Evolutionary conservation across 35 echinoderm and acorn worm genomes (phyloP).

Genomic region (Anneissia japonica): DNA sequence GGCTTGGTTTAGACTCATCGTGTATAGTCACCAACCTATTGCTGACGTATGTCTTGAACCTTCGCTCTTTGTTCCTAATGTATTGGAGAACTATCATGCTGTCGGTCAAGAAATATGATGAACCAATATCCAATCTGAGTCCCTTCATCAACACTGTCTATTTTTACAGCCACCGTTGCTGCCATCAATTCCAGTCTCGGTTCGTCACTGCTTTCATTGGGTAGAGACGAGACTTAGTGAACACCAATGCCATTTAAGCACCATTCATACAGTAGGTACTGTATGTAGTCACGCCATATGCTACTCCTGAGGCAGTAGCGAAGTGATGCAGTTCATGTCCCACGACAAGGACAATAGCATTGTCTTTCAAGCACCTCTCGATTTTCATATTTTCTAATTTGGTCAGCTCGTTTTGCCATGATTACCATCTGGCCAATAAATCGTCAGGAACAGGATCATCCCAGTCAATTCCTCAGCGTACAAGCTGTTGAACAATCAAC

Average conservation of each 20-base stretch:
- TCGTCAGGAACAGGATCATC: conserved; percentile 24
- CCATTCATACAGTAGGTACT: no score
- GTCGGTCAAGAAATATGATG: conserved; percentile 29
- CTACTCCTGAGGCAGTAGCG: background rate
- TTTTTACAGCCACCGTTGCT: conserved; percentile 14
- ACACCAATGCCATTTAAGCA: background rate
- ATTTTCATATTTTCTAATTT: no score
- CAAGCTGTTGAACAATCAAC: conserved; percentile 20
- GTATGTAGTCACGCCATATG: background rate
- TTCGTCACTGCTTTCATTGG: conserved; percentile 23
- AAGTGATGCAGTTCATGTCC: background rate
- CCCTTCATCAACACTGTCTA: background rate
- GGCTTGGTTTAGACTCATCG: conserved; percentile 3
- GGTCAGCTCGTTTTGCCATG: no score
- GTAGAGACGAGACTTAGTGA: background rate
- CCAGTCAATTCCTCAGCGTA: conserved; percentile 29
- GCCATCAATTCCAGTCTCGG: conserved; percentile 36
- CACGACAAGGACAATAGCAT: no score
- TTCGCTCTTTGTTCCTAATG: background rate
- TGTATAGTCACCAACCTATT: conserved; percentile 24
- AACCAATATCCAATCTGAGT: background rate
- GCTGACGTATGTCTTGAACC: conserved; percentile 25
- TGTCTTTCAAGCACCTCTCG: no score
- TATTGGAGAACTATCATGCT: conserved; percentile 27
- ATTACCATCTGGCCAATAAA: background rate